Evolutionary conservation across 2,113 vertebrate genomes (phyloP).

Genomic region (Cephalophus harveyi): DNA sequence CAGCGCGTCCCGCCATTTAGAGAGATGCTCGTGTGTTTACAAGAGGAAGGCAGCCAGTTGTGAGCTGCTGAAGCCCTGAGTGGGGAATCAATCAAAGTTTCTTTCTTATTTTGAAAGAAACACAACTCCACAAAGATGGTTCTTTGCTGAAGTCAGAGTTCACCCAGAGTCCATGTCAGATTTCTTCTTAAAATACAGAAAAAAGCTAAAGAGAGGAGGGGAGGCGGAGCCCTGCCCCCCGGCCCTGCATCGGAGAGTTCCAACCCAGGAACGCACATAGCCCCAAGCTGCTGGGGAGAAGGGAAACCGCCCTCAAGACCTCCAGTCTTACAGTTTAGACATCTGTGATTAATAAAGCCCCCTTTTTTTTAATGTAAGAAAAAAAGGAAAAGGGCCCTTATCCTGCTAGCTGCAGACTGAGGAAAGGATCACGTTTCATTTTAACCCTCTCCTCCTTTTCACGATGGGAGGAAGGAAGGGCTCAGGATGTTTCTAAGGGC

Average conservation of each 20-base stretch:
- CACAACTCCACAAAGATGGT: slow-evolving; percentile 42
- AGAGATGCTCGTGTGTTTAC: neutral
- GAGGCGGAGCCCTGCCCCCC: slow-evolving; percentile 19
- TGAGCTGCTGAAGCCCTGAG: neutral
- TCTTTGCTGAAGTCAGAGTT: slow-evolving; percentile 74
- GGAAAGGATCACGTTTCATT: slow-evolving; percentile 61
- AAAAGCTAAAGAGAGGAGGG: slow-evolving; percentile 43
- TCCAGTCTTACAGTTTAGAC: slow-evolving; percentile 67
- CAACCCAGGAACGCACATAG: slow-evolving; percentile 27
- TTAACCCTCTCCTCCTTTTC: slow-evolving; percentile 63
- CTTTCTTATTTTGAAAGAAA: neutral
- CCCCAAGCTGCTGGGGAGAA: slow-evolving; percentile 56
- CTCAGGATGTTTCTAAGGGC: neutral
- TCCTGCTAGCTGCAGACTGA: slow-evolving; percentile 67
- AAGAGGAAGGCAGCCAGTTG: neutral
- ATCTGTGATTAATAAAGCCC: slow-evolving; percentile 79
- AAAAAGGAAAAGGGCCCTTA: slow-evolving; percentile 65
- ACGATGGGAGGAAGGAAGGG: neutral
- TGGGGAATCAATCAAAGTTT: slow-evolving; percentile 35
- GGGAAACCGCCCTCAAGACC: slow-evolving; percentile 60
- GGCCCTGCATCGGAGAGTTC: slow-evolving; percentile 49
- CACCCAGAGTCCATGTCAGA: slow-evolving; percentile 69
- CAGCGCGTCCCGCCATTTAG: neutral
- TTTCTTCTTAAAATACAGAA: slow-evolving; percentile 49
- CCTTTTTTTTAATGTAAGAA: neutral